Percentiles rank a stretch among this genome's conserved stretches.
Evolutionary conservation across 2,797 vertebrate genomes (phyloP).

Genomic region (Aeoliscus strigatus): DNA sequence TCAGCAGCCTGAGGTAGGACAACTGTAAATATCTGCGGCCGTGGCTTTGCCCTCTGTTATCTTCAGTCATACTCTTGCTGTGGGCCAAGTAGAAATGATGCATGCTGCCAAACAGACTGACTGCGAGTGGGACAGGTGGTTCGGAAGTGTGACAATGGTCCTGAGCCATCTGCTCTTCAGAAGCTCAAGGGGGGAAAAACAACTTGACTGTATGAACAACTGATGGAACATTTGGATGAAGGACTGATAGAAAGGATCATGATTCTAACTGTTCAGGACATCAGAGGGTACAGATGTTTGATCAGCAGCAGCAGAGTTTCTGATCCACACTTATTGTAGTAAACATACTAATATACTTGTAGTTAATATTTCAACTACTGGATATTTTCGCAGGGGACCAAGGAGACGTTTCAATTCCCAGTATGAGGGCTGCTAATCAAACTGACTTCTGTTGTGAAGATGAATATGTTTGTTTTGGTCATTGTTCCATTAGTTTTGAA

Average conservation of each 20-base stretch:
- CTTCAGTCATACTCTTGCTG: not conserved
- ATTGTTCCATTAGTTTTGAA: no score
- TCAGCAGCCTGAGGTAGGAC: slow-evolving; percentile 9
- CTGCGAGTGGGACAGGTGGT: slow-evolving; percentile 49
- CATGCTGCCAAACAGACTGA: slow-evolving; percentile 14
- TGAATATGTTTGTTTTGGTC: no score
- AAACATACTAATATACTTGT: no score
- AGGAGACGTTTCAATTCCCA: no score
- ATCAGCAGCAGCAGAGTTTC: no score
- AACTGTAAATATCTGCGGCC: slow-evolving; percentile 8
- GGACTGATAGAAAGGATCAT: slow-evolving; percentile 7
- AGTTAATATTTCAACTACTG: no score
- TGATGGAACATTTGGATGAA: slow-evolving; percentile 23
- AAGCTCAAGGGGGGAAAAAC: slow-evolving; percentile 12
- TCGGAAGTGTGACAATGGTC: slow-evolving; percentile 36
- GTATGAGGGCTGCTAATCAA: no score
- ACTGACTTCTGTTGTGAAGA: no score
- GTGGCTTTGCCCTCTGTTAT: slow-evolving; percentile 4
- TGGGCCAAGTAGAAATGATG: slow-evolving; percentile 19
- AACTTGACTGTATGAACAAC: slow-evolving; percentile 26
- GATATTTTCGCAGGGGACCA: no score
- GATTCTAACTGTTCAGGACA: no score
- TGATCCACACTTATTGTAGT: no score
- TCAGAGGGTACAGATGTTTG: no score
- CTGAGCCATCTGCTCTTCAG: slow-evolving; percentile 16